Evolutionary conservation across 2,888 invertebrate genomes (phyloP).

Genomic region (Empis stercorea): DNA sequence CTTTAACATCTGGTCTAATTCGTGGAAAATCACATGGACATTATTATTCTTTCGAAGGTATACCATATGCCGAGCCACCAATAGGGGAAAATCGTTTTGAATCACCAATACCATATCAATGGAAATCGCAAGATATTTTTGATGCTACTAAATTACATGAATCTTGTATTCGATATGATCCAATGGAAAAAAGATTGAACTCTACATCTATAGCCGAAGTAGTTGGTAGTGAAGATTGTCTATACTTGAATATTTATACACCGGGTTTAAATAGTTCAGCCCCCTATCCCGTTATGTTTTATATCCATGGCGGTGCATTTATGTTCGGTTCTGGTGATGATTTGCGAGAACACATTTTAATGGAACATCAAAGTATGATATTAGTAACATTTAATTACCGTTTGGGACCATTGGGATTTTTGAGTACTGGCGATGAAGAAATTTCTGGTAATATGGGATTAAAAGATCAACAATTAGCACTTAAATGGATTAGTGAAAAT

Average conservation of each 20-base stretch:
- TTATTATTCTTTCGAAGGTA: constrained; percentile 47
- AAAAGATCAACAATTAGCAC: constrained; percentile 56
- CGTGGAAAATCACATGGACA: constrained; percentile 13
- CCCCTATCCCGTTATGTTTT: constrained; percentile 46
- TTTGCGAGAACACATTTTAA: constrained; percentile 44
- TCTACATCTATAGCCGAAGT: not conserved
- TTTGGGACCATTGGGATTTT: constrained; percentile 55
- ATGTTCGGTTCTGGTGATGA: constrained; percentile 45
- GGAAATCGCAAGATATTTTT: constrained; percentile 13
- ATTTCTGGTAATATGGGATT: constrained; percentile 60
- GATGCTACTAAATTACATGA: constrained; percentile 38
- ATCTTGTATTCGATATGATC: constrained; percentile 14
- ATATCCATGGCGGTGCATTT: constrained; percentile 54
- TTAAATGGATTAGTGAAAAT: constrained; percentile 55
- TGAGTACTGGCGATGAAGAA: constrained; percentile 54
- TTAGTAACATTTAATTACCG: constrained; percentile 55
- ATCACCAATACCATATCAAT: constrained; percentile 16
- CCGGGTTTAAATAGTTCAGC: constrained; percentile 26
- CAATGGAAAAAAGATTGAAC: not conserved
- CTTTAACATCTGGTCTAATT: constrained; percentile 11
- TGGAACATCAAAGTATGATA: constrained; percentile 47
- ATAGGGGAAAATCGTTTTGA: constrained; percentile 46
- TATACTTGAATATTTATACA: constrained; percentile 45
- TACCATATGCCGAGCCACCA: constrained; percentile 52
- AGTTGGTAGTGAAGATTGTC: constrained; percentile 11